Base-by-base conservation (phyloP, 2,888 invertebrate genomes). In the Flexamia atlantica region DNA sequence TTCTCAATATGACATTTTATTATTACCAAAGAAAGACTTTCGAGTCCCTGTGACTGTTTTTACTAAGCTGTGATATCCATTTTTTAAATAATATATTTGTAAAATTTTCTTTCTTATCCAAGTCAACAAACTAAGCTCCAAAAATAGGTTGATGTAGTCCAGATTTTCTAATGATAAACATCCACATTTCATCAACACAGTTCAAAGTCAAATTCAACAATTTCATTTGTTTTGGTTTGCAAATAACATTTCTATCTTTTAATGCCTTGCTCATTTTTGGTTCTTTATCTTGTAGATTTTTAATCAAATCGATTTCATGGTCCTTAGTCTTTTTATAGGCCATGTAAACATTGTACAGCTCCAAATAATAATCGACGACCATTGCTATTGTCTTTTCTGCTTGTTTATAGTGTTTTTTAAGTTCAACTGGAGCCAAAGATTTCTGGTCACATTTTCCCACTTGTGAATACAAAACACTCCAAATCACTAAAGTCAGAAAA, bases 151-250 rank as follows among this genome's bases (percentile, higher is more conserved):
- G 50, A 76, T 76, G 76, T 17, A 76, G 42, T 17, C 76, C 76
- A 46, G 76, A 36, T 25, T 50, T 50, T 46, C 25, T 46, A n/a
- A 76, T 76, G 4, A 76, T 42, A 9, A 76, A 28, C 76, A 76
- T 76, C 76, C 76, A 76, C 76, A 76, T 76, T 76, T 76, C 76
- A 5, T 76, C 76, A 23, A 76, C 25, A 50, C 76, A 76, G 28
- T 42, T 46, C 28, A 76, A 76, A 76, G 76, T 76, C 30, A 50
- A 40, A 50, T 76, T 76, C 20, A 76, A 50, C 10, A 76, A 12
- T 50, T 76, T 76, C 25, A 76, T 46, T 25, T 76, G 76, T 46
- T 46, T 76, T 14, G 32, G n/a, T 4, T 46, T 25, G 28, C 46
- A 76, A 14, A 40, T 12, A 42, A 40, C 25, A 17, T 46, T 76